Conservation (phyloP, 2,888 invertebrate genomes). For the Trichopoda pennipes region DNA sequence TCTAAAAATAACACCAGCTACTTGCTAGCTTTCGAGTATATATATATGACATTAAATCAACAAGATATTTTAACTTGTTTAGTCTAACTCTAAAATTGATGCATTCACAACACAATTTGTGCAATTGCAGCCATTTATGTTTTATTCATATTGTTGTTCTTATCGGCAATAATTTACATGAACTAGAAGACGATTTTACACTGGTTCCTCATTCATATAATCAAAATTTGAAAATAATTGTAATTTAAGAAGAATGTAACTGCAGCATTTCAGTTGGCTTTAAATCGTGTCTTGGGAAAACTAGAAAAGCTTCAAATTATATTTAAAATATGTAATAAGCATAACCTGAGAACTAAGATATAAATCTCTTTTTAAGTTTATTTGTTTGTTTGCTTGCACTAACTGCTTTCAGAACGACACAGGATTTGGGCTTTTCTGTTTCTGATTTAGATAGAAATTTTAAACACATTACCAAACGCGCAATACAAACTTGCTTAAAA, state of each 20-base stretch:
- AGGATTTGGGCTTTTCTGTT: too few species aligned
- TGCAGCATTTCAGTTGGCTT: too few species aligned
- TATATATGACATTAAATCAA: conserved; percentile 20
- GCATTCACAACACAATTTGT: background rate
- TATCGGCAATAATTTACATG: background rate
- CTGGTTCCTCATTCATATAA: background rate
- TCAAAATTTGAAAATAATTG: background rate
- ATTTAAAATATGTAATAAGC: too few species aligned
- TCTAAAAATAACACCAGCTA: conserved; percentile 70
- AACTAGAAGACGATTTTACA: background rate
- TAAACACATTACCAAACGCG: too few species aligned
- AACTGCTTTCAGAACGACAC: too few species aligned
- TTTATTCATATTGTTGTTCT: background rate
- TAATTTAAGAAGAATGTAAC: background rate
- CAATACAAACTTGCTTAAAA: too few species aligned
- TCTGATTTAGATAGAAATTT: too few species aligned
- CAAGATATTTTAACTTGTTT: conserved; percentile 46
- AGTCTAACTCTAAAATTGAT: conserved; percentile 1
- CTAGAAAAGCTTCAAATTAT: too few species aligned
- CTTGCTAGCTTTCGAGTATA: background rate
- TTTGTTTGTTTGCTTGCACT: too few species aligned
- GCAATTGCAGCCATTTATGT: background rate
- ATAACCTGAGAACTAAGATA: too few species aligned
- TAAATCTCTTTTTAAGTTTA: too few species aligned
- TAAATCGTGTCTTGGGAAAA: too few species aligned